Evolutionary conservation across 1,140 invertebrate genomes (phyloP).

Genomic region (Brachionus angularis): DNA sequence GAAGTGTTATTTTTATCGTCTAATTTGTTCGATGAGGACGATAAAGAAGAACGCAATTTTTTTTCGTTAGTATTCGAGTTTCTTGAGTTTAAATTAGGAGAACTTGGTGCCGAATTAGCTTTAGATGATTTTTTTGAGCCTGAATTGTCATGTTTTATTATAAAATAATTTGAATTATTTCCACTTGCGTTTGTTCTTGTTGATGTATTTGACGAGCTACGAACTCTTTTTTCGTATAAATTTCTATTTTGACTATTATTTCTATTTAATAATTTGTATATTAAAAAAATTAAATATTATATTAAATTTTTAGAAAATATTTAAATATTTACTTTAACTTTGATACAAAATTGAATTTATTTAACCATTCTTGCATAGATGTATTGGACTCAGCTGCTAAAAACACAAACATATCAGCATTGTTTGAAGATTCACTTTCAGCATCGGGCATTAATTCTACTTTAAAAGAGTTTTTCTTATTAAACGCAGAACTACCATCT

Average conservation of each 20-base stretch:
- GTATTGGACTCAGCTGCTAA: constrained; percentile 21
- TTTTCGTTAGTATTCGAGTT: background rate
- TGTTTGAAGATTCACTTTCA: background rate
- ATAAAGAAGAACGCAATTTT: constrained; percentile 23
- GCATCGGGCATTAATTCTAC: background rate
- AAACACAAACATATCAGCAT: constrained; percentile 11
- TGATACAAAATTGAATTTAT: constrained; percentile 43
- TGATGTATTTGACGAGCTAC: constrained; percentile 20
- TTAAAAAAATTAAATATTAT: background rate
- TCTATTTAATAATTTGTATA: background rate
- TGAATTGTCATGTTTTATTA: constrained; percentile 12
- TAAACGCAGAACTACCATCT: constrained; percentile 27
- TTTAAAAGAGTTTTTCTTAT: constrained; percentile 34
- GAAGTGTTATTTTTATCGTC: constrained; percentile 38
- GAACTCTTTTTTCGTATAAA: constrained; percentile 6
- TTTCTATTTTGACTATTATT: constrained; percentile 23
- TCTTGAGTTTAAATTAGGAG: background rate
- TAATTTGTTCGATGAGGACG: constrained; percentile 28
- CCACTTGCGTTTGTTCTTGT: background rate
- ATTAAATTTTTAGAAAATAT: background rate
- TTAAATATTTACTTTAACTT: constrained; percentile 24
- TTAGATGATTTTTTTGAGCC: constrained; percentile 8
- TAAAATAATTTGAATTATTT: constrained; percentile 33
- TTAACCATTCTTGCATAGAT: constrained; percentile 35
- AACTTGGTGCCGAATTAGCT: constrained; percentile 28